Evolutionary conservation across 2,888 invertebrate species (phyloP).

Genomic region (Cylloceria caligata): DNA sequence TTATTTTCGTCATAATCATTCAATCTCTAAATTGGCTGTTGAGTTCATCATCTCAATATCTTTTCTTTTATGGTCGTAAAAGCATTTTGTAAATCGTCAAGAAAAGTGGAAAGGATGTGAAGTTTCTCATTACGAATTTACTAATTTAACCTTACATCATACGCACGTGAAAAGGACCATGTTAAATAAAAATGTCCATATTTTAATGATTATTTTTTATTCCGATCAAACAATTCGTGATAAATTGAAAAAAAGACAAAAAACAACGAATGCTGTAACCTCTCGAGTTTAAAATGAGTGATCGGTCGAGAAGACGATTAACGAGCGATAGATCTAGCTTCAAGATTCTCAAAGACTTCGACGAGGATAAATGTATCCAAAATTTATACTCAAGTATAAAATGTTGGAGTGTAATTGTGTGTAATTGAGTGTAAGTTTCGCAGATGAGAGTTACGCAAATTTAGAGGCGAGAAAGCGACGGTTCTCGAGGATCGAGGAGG

Average conservation of each 20-base stretch:
- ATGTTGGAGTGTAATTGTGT: neutral
- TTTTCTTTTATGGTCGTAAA: no score
- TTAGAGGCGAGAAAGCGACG: slow-evolving; percentile 38
- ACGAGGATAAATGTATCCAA: slow-evolving; percentile 49
- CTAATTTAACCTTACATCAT: no score
- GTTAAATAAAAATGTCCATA: no score
- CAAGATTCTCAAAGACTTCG: slow-evolving; percentile 37
- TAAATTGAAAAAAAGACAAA: slow-evolving; percentile 1
- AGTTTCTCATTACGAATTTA: no score
- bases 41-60: no score
- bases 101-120: no score
- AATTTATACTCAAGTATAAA: neutral
- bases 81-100: no score
- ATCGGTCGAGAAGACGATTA: slow-evolving; percentile 26
- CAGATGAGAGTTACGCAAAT: slow-evolving; percentile 46
- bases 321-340: slow-evolving; percentile 9
- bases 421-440: neutral
- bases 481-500: slow-evolving; percentile 75
- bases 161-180: no score
- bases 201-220: no score
- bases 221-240: neutral
- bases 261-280: slow-evolving; percentile 4
- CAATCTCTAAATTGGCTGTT: no score
- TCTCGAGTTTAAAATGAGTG: slow-evolving; percentile 40
- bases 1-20: no score